A percentile compares a stretch with the other conserved stretches of the same genome.
These are phyloP conservation scores for Microtus montanus DNA, from an alignment of 2,113 vertebrate genomes.

Conservation along the genomic window DNA sequence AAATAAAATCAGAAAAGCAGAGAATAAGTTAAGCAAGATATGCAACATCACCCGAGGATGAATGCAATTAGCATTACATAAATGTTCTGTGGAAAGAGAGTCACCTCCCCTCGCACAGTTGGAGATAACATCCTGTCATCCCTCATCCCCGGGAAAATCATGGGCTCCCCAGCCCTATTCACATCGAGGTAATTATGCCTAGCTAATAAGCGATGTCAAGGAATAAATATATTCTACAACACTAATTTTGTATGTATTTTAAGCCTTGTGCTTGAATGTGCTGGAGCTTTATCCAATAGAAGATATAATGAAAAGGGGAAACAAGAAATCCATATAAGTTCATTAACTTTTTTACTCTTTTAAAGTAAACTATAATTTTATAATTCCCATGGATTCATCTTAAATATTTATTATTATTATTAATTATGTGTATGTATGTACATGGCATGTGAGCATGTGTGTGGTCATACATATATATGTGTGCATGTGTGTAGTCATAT, in stretches of 20 bases:
- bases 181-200: conserved; percentile 75
- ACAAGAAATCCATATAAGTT: background rate
- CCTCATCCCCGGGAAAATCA: conserved; percentile 80
- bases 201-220: conserved; percentile 78
- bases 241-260: conserved; percentile 61
- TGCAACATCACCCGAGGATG: conserved; percentile 73
- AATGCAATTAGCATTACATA: conserved; percentile 80
- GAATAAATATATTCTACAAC: conserved; percentile 64
- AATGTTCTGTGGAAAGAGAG: conserved; percentile 81
- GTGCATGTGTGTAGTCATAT: too few relatives aligned
- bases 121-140: conserved; percentile 82
- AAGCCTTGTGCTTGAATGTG: conserved; percentile 61
- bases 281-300: background rate
- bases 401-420: background rate
- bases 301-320: background rate
- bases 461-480: too few relatives aligned
- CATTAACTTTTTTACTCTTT: background rate
- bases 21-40: conserved; percentile 59
- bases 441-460: too few relatives aligned
- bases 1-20: conserved; percentile 59
- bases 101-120: conserved; percentile 80
- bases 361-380: conserved; percentile 24
- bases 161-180: conserved; percentile 68
- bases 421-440: background rate
- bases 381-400: background rate